phyloP scores from a whole-genome alignment of 2,113 vertebrate species.

The Coracopsis vasa region DNA sequence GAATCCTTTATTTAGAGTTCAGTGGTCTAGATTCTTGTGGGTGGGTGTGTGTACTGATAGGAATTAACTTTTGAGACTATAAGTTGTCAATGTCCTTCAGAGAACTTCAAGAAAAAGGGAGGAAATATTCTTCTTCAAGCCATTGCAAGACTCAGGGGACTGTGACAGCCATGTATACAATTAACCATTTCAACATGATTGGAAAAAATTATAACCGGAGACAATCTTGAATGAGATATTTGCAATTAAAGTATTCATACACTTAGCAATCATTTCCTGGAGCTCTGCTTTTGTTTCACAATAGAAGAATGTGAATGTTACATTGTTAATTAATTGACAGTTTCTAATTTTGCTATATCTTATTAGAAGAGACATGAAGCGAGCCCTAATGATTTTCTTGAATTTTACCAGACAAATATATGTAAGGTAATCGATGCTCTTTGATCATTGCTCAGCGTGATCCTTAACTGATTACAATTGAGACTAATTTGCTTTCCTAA shows the following conservation, averaged over 20 bases:
- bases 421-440: background rate
- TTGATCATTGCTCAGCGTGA: constrained; percentile 8
- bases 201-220: background rate
- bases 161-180: background rate
- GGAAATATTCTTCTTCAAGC: background rate
- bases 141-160: background rate
- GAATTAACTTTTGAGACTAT: background rate
- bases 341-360: background rate
- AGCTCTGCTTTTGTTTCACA: background rate
- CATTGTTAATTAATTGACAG: background rate
- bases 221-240: background rate
- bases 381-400: background rate
- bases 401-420: background rate
- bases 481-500: constrained; percentile 19
- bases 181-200: background rate
- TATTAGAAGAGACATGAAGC: background rate
- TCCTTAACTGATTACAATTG: background rate
- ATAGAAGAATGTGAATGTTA: background rate
- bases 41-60: background rate
- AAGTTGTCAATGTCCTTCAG: background rate
- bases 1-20: background rate
- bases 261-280: background rate
- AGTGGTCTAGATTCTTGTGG: background rate
- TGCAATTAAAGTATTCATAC: background rate
- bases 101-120: background rate